Evolutionary conservation across 1,140 invertebrate species (phyloP).

Genomic region (Paraescarpia echinospica): DNA sequence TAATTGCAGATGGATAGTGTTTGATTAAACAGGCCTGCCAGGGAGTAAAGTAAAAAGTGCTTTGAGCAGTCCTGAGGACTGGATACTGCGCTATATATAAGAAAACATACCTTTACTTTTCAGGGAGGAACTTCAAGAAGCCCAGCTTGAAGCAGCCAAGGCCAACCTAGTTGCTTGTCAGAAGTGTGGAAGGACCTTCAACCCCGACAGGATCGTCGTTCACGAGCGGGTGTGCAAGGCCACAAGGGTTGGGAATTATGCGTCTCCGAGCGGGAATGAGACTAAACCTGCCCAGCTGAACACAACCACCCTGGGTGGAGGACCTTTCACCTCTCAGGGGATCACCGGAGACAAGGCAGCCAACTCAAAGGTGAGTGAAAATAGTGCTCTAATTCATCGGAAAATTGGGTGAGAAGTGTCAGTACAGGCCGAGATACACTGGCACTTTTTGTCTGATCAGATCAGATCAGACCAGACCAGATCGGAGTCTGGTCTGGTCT

Average conservation of each 20-base stretch:
- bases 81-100: too few relatives aligned
- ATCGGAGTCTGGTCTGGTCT: too few relatives aligned
- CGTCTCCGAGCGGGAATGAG: not conserved
- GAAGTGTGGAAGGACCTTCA: slow-evolving; percentile 71
- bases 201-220: slow-evolving; percentile 68
- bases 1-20: too few relatives aligned
- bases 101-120: not conserved
- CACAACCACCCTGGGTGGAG: not conserved
- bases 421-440: too few relatives aligned
- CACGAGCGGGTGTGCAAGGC: slow-evolving; percentile 59
- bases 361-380: not conserved
- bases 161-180: slow-evolving; percentile 66
- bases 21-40: too few relatives aligned
- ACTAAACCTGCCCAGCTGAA: not conserved
- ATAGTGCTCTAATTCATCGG: not conserved
- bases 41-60: too few relatives aligned
- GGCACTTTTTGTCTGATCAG: too few relatives aligned
- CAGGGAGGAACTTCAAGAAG: slow-evolving; percentile 52
- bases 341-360: not conserved
- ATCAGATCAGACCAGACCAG: too few relatives aligned
- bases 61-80: too few relatives aligned
- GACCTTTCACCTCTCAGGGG: not conserved
- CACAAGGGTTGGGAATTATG: not conserved
- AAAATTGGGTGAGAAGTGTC: not conserved
- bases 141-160: slow-evolving; percentile 58